phyloP scores from a whole-genome alignment of 2,797 vertebrate species.

The Zalophus californianus region DNA sequence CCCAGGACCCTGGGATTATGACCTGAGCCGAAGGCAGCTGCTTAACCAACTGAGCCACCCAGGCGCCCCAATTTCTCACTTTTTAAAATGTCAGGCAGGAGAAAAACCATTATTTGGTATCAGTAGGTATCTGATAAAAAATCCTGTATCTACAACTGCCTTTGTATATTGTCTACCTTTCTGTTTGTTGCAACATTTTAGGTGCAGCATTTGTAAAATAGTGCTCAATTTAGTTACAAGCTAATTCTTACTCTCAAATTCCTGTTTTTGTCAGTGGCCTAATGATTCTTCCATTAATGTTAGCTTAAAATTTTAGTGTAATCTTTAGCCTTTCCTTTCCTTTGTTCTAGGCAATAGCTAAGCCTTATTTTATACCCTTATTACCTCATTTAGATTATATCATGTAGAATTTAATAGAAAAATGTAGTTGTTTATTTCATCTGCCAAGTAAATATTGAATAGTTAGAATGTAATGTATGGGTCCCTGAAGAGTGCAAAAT shows the following conservation, averaged over 20 bases:
- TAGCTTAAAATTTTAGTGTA: neutral
- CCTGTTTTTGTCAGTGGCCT: neutral
- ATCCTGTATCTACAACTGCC: neutral
- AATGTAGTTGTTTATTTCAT: neutral
- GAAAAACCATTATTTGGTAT: conserved; percentile 20
- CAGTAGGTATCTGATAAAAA: conserved; percentile 32
- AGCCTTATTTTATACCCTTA: conserved; percentile 13
- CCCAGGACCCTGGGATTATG: too few relatives aligned
- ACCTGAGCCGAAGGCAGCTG: too few relatives aligned
- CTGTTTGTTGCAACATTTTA: neutral
- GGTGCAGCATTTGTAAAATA: conserved; percentile 3
- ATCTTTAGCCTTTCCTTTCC: neutral
- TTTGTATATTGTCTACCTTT: conserved; percentile 8
- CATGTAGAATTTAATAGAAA: conserved; percentile 21
- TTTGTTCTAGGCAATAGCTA: neutral
- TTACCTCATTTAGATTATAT: neutral
- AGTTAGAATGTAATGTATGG: neutral
- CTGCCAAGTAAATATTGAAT: neutral
- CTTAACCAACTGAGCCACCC: too few relatives aligned
- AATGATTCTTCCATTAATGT: neutral
- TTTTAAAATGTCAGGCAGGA: conserved; percentile 50
- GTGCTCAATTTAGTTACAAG: neutral
- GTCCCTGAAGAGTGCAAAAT: neutral
- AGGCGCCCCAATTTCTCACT: neutral
- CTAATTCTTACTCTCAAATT: conserved; percentile 29